phyloP scores from a whole-genome alignment of 2,888 invertebrate species.

The Prosopocoilus inquinatus region DNA sequence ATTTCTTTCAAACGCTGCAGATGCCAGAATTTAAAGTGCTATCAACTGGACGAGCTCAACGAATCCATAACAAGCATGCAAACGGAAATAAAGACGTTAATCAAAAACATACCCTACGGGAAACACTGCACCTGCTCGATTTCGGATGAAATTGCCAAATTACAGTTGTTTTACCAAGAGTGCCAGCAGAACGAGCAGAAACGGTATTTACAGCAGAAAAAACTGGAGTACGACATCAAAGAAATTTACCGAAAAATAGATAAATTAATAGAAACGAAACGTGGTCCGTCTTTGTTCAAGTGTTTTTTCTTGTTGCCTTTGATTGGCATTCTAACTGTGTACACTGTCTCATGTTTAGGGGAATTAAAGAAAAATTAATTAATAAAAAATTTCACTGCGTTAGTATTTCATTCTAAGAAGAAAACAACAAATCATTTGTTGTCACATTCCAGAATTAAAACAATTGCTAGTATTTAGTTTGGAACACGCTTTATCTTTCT shows the following conservation, averaged over 20 bases:
- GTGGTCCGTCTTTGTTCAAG: slow-evolving; percentile 4
- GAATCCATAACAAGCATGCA: slow-evolving; percentile 9
- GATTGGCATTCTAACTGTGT: slow-evolving; percentile 3
- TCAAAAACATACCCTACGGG: background rate
- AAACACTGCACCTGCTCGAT: background rate
- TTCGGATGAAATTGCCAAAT: background rate
- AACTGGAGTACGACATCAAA: slow-evolving; percentile 8
- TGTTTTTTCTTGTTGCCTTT: slow-evolving; percentile 8
- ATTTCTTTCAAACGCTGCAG: slow-evolving; percentile 4
- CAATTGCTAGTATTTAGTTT: too few species aligned
- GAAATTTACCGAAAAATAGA: slow-evolving; percentile 1
- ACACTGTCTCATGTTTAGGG: slow-evolving; percentile 2
- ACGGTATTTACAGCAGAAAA: slow-evolving; percentile 4
- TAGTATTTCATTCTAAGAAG: too few species aligned
- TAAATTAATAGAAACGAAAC: slow-evolving; percentile 4
- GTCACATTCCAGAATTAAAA: too few species aligned
- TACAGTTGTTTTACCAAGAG: slow-evolving; percentile 1
- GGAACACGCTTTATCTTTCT: too few species aligned
- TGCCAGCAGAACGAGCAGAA: slow-evolving; percentile 6
- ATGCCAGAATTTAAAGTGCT: slow-evolving; percentile 5
- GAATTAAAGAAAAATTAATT: slow-evolving; percentile 4
- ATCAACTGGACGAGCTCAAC: slow-evolving; percentile 9
- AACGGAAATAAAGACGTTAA: slow-evolving; percentile 8
- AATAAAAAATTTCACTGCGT: too few species aligned
- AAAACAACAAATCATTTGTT: too few species aligned